A percentile compares a stretch with the other conserved stretches of the same genome.
Evolutionary conservation across 30 jellyfish, hydroid and myxozoan species (phyloP).

Genomic region (Phacellophora camtschatica): DNA sequence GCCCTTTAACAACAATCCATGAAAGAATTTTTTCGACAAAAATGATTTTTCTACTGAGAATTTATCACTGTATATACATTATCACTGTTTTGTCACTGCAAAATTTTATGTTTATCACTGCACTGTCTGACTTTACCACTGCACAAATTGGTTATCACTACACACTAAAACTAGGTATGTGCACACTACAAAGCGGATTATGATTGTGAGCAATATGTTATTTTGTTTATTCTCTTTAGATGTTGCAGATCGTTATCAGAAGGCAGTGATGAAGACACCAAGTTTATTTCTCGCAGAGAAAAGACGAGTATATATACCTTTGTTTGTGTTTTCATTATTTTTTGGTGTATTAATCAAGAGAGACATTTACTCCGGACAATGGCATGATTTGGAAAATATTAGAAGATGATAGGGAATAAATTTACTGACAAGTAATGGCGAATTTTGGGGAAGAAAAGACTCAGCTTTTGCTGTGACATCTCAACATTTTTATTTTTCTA

Average conservation of each 20-base stretch:
- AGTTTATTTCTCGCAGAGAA: not conserved
- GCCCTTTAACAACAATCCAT: no score
- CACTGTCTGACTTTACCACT: no score
- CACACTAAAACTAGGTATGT: no score
- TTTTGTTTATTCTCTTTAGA: slow-evolving; percentile 2
- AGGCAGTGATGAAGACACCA: slow-evolving; percentile 56
- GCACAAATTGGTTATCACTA: no score
- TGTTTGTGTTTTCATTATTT: not conserved
- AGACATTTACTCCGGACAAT: not conserved
- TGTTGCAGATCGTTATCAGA: slow-evolving; percentile 55
- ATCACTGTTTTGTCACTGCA: no score
- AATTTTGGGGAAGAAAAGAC: no score
- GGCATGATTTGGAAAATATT: no score
- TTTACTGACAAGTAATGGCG: no score
- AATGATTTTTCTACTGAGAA: not conserved
- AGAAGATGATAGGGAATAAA: no score
- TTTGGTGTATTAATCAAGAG: not conserved
- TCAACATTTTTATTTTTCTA: not conserved
- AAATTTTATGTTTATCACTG: no score
- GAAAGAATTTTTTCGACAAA: no score
- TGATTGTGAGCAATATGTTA: not conserved
- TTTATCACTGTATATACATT: not conserved
- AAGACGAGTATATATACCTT: not conserved
- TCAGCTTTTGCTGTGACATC: no score
- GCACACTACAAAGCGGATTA: not conserved